Evolutionary conservation across 2,113 vertebrate genomes (phyloP), one percentile per base, ranked within the genome.

Genomic region (Ictalurus punctatus): DNA sequence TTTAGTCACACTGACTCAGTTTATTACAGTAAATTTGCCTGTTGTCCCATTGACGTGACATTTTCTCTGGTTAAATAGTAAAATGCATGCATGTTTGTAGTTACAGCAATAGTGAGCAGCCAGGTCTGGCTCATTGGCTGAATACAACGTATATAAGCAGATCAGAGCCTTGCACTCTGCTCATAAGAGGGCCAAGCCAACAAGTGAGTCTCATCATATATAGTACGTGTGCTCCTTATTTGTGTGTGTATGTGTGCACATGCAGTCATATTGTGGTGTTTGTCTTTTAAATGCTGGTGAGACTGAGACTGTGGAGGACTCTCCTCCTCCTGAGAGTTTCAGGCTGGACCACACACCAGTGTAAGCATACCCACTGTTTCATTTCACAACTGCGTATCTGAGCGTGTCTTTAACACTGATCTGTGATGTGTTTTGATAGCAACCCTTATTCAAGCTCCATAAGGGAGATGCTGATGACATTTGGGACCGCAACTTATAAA

Each of bases 381-480:
- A 0, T 3, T 83, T 88, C 58, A 4, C 59, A 16, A 12, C 5
- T 52, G 48, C 48, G 52, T 30, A 27, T 69, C 30, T 65, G 54
- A 54, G 21, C 1, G 58, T 58, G 14, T 0, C 30, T 14, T 54
- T 67, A 25, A 34, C 19, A 3, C 23, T 73, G 14, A 61, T 23
- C 14, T 71, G 0, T 78, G 3, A 17, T 84, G 82, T 78, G 27
- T 65, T 88, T 52, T 65, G 25, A 86, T 89, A 99, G 98, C 94
- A 98, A 95, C 90, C 96, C 95, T 0, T 99, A 97, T 91, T 99
- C 98, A 61, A 97, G 96, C 90, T 97, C 96, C 92, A 94, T 99
- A 91, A 97, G 94, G 86, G 98, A 97, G 93, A 99, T 99, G 98
- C 91, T 99, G 86, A 98, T 96, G 69, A 98, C 98, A 48, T 99